Base-by-base conservation (phyloP, 92 coral and sea anemone species). In the Phymanthus crucifer region DNA sequence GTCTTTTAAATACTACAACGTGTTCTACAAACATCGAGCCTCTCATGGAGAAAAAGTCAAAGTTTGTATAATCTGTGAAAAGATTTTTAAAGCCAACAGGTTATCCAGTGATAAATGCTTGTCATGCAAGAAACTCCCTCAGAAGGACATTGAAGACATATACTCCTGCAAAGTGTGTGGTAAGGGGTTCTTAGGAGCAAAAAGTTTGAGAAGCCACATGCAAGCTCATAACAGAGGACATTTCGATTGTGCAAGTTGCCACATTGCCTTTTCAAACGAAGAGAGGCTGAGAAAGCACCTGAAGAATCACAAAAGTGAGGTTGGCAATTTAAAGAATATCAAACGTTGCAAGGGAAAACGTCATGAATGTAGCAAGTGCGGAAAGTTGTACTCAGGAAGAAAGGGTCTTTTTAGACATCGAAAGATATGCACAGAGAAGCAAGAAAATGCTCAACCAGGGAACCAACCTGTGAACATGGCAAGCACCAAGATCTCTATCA, bases 1-100 rank as follows among this genome's bases (percentile, higher is more conserved):
- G 29, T 29, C 72, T 35, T 77, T 77, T 23, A 71, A 64, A 19
- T 24, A 61, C 72, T 77, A 77, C 31, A 77, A 70, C 26, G 72
- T 77, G 12, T 77, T 32, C 40, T 77, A 77, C 38, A 69, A 38
- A 17, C 81, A 77, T 34, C 81, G 68, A 8, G 27, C 17, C 3
- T 14, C 67, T 37, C 81, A 77, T 32, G 46, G 6, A 16, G 29
- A 64, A 35, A 24, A 23, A 33, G n/a, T 19, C 33, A 18, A 34
- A 8, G 9, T 19, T 2, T 77, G 81, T 33, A 77, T 21, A 40
- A 13, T 7, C 27, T 77, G 81, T 65, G 40, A 40, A 13, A 64
- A 33, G 5, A 0, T 24, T 3, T 77, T 32, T 64, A 61, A 38
- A 10, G 21, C 37, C 17, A 61, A 64, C 11, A 18, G 8, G 31